Percentiles rank a stretch among this genome's conserved stretches.
Evolutionary conservation across 2,113 vertebrate genomes (phyloP).

Genomic region (Mesoclemmys tuberculata): DNA sequence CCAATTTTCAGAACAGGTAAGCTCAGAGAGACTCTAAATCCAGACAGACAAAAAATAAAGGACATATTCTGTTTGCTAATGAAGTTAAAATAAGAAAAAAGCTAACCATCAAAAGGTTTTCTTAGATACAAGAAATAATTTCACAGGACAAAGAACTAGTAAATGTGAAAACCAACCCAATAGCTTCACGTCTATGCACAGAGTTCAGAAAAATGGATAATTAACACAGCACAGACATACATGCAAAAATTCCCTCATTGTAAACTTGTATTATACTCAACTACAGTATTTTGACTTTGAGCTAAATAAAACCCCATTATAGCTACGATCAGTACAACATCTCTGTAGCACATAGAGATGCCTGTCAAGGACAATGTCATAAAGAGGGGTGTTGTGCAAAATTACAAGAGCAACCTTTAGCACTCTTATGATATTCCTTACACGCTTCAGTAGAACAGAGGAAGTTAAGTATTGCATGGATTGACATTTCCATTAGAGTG

Average conservation of each 20-base stretch:
- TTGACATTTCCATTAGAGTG: neutral
- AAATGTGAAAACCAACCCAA: neutral
- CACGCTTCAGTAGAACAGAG: rapidly evolving
- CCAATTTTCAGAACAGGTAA: neutral
- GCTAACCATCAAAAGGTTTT: neutral
- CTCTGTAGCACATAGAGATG: neutral
- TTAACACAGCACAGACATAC: neutral
- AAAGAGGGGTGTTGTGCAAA: neutral
- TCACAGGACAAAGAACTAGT: neutral
- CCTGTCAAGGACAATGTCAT: neutral
- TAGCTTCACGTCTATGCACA: neutral
- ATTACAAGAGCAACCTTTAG: neutral
- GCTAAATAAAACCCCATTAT: neutral
- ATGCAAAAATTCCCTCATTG: neutral
- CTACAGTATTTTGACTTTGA: neutral
- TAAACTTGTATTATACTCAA: neutral
- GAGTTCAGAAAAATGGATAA: neutral
- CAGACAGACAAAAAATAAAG: neutral
- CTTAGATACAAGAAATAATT: neutral
- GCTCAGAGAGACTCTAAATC: neutral
- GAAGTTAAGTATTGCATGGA: neutral
- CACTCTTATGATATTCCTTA: neutral
- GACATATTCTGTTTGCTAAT: neutral
- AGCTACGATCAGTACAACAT: neutral
- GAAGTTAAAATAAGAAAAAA: neutral